phyloP scores from a whole-genome alignment of 2,797 vertebrate species.

The Sphaeramia orbicularis region DNA sequence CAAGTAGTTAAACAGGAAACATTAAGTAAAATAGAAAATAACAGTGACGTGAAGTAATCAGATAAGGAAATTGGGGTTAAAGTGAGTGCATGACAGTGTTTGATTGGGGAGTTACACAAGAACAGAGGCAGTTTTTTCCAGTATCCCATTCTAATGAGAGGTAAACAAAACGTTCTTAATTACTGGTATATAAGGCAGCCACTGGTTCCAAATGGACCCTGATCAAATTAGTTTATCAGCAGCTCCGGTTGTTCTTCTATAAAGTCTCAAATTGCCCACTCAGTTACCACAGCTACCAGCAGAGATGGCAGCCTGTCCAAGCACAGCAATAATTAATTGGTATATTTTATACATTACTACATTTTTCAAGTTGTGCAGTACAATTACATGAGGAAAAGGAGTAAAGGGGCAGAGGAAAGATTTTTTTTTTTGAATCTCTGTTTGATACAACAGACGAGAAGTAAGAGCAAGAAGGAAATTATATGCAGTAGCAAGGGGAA shows the following conservation, averaged over 20 bases:
- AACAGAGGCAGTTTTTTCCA: not conserved
- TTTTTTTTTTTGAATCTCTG: not conserved
- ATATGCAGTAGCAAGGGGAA: no score
- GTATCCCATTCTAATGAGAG: not conserved
- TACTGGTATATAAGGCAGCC: not conserved
- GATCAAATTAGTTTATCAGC: constrained; percentile 17
- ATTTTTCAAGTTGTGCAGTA: not conserved
- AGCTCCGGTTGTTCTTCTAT: not conserved
- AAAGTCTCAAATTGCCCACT: not conserved
- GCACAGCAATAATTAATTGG: not conserved
- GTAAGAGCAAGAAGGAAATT: no score
- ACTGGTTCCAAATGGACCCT: not conserved
- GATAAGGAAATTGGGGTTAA: not conserved
- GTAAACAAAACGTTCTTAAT: not conserved
- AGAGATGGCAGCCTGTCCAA: constrained; percentile 3
- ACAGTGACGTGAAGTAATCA: constrained; percentile 26
- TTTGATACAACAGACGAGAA: no score
- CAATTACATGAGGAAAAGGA: not conserved
- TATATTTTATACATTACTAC: constrained; percentile 4
- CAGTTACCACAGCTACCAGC: not conserved
- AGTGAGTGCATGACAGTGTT: not conserved
- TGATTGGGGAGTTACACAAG: not conserved
- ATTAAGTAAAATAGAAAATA: constrained; percentile 11
- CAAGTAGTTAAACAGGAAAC: constrained; percentile 19
- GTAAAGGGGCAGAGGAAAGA: not conserved